Percentiles rank a stretch among this genome's conserved stretches.
Conservation (phyloP, 2,797 vertebrate genomes). For the Discoglossus pictus region DNA sequence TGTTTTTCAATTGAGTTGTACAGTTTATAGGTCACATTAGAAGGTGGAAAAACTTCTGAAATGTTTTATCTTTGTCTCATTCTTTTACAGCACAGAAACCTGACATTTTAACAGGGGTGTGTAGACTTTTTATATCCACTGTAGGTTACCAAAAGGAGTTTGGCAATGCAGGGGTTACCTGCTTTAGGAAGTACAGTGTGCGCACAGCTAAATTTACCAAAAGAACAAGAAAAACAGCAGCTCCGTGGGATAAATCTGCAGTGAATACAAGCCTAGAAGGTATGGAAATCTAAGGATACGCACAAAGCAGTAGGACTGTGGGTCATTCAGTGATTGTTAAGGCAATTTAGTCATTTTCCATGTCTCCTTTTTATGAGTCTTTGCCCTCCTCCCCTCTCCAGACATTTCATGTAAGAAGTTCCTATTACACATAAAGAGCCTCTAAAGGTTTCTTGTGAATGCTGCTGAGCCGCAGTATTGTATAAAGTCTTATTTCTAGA, state of each 20-base stretch:
- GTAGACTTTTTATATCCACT: too few species aligned
- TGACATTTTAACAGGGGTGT: too few species aligned
- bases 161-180: background rate
- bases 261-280: slow-evolving; percentile 4
- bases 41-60: too few species aligned
- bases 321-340: slow-evolving; percentile 19
- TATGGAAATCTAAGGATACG: slow-evolving; percentile 6
- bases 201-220: slow-evolving; percentile 6
- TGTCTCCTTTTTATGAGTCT: slow-evolving; percentile 15
- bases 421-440: slow-evolving; percentile 38
- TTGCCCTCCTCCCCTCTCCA: slow-evolving; percentile 21
- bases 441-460: slow-evolving; percentile 34
- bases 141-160: too few species aligned
- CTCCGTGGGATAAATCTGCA: slow-evolving; percentile 15
- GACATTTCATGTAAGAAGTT: slow-evolving; percentile 25
- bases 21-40: too few species aligned
- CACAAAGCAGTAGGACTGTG: slow-evolving; percentile 11
- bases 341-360: slow-evolving; percentile 29
- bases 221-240: slow-evolving; percentile 17
- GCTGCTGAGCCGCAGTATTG: slow-evolving; percentile 26
- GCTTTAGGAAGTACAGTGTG: background rate
- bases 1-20: too few species aligned
- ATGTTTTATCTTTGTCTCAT: too few species aligned
- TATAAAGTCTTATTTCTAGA: slow-evolving; percentile 43
- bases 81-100: too few species aligned